These are phyloP conservation scores for Discoglossus pictus DNA, from an alignment of 2,797 vertebrate species.

Conservation along the genomic window DNA sequence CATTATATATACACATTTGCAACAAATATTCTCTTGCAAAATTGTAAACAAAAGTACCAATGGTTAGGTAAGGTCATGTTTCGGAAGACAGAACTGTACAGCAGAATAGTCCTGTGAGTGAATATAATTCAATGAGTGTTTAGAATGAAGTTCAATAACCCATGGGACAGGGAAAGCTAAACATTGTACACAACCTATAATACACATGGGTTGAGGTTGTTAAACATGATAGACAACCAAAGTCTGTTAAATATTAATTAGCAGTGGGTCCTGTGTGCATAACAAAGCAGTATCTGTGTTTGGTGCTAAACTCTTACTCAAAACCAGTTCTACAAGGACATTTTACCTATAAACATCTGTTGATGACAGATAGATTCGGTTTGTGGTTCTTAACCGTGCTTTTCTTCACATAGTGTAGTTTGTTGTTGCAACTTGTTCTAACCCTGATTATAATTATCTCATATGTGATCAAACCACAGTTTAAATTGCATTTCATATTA, in stretches of 20 bases:
- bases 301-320: not conserved
- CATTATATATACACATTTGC: too few species aligned
- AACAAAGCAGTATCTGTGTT: too few species aligned
- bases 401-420: constrained; percentile 1
- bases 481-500: too few species aligned
- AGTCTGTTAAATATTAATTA: constrained; percentile 33
- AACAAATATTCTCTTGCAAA: too few species aligned
- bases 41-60: too few species aligned
- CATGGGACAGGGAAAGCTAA: constrained; percentile 21
- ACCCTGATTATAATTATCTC: not conserved
- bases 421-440: not conserved
- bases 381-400: not conserved
- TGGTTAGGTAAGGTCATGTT: too few species aligned
- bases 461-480: not conserved
- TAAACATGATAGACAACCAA: constrained; percentile 15
- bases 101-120: too few species aligned
- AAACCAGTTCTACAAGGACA: not conserved
- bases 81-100: too few species aligned
- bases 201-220: constrained; percentile 23
- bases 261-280: not conserved
- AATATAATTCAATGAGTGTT: not conserved
- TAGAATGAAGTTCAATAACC: constrained; percentile 5
- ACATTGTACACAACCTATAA: constrained; percentile 31
- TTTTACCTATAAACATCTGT: not conserved
- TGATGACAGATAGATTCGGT: constrained; percentile 1